Base-by-base conservation (phyloP, 2,113 vertebrate species). In the Chaetura pelagica region DNA sequence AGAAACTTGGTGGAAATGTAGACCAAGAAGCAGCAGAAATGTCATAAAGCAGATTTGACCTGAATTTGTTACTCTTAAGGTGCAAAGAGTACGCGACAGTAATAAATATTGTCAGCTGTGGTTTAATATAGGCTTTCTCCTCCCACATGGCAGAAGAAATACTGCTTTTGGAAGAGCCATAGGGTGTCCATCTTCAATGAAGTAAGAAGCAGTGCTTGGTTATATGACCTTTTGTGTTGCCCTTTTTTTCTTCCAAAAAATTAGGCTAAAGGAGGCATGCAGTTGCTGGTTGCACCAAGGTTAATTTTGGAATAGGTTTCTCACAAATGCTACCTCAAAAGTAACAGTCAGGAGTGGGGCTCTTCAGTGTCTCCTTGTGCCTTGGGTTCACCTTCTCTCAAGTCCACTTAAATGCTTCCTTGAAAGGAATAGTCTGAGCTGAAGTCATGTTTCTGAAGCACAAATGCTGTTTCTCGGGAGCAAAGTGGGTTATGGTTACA, bases 21-120 rank as follows among this genome's bases (percentile, higher is more conserved):
- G 85, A 24, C 52, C 40, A 23, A 86, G 75, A 74, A 89, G 55
- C 22, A 75, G 52, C 29, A 55, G 76, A 77, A 88, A 17, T 55
- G 27, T 88, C 0, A 0, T 88, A 20, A 92, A 64, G 64, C 64
- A 78, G 49, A 75, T 92, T 75, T 92, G 76, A 93, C 85, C 85
- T 68, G 51, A 84, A 90, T 95, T 94, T 90, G 64, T 78, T 89
- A 58, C 73, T 96, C 77, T 84, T 80, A 68, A 74, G 52, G 48
- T 93, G 44, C 72, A 80, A 46, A 85, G 58, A 90, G 35, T 86
- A 72, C 57, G 88, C 2, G 0, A 63, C 71, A 79, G 64, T 68
- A 89, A 86, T 90, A 84, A 86, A 81, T 95, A n/a, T 92, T 93
- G 85, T 46, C 74, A 81, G 63, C 82, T 61, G 34, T 90, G 46